Evolutionary conservation across 2,888 invertebrate species (phyloP).

Genomic region (Anticlea derivata): DNA sequence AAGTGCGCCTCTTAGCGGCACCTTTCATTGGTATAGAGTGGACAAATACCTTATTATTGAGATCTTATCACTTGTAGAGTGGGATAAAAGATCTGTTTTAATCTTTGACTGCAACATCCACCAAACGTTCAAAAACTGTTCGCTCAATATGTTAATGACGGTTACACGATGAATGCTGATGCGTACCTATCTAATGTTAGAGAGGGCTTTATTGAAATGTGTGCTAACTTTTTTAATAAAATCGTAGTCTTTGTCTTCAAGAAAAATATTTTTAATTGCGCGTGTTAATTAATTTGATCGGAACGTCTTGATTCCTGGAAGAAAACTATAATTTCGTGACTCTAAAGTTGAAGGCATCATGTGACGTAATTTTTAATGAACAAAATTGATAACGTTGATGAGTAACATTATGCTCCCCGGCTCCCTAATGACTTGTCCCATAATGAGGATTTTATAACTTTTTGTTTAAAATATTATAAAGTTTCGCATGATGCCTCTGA

Average conservation of each 20-base stretch:
- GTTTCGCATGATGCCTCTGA: too few relatives aligned
- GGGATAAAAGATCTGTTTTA: background rate
- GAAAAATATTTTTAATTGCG: too few relatives aligned
- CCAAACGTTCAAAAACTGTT: constrained; percentile 37
- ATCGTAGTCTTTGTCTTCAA: too few relatives aligned
- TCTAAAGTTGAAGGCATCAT: too few relatives aligned
- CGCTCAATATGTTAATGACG: constrained; percentile 75
- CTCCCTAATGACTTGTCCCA: constrained; percentile 34
- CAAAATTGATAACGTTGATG: constrained; percentile 28
- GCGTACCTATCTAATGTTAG: constrained; percentile 57
- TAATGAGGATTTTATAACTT: constrained; percentile 35
- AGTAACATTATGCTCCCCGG: constrained; percentile 31
- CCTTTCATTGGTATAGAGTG: too few relatives aligned
- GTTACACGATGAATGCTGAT: constrained; percentile 63
- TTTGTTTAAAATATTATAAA: background rate
- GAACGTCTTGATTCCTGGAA: too few relatives aligned
- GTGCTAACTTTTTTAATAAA: constrained; percentile 42
- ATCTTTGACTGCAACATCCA: constrained; percentile 18
- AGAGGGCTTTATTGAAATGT: constrained; percentile 53
- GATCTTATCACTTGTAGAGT: too few relatives aligned
- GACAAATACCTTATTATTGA: too few relatives aligned
- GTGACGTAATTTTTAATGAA: background rate
- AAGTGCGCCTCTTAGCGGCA: too few relatives aligned
- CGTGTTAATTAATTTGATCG: too few relatives aligned
- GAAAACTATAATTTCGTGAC: too few relatives aligned